Conservation (phyloP, 1,140 invertebrate genomes). For the Pseudachorutes palmiensis region DNA sequence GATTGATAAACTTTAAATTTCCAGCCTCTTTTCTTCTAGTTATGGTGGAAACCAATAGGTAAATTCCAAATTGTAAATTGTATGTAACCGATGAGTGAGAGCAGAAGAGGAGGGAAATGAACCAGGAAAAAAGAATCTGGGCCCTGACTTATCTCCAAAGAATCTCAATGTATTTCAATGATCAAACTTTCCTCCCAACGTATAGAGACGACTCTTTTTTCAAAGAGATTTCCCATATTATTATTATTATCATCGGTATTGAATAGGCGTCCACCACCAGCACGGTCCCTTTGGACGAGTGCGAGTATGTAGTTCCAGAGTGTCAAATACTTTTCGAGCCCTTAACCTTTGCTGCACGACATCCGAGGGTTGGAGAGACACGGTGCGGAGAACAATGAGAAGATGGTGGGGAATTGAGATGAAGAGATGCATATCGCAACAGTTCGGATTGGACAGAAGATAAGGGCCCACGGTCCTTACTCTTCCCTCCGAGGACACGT, state of each 20-base stretch:
- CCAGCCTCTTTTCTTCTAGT: too few relatives aligned
- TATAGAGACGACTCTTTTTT: background rate
- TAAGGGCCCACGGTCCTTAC: background rate
- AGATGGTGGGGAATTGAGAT: background rate
- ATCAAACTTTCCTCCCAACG: too few relatives aligned
- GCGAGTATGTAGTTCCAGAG: background rate
- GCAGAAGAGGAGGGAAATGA: too few relatives aligned
- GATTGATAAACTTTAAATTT: too few relatives aligned
- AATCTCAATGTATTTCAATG: too few relatives aligned
- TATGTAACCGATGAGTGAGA: too few relatives aligned
- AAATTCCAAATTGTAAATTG: too few relatives aligned
- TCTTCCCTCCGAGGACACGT: background rate
- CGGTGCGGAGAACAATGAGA: background rate
- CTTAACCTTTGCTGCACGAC: slow-evolving; percentile 2
- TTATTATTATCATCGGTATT: background rate
- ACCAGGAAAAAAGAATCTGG: too few relatives aligned
- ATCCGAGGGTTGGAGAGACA: background rate
- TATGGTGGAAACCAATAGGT: too few relatives aligned
- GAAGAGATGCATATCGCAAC: background rate
- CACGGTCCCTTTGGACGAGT: background rate
- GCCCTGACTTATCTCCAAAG: too few relatives aligned
- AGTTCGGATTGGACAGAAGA: background rate
- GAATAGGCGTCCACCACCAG: background rate
- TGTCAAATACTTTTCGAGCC: background rate
- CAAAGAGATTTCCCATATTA: background rate